Conservation (phyloP, 2,888 invertebrate genomes). For the Leptinotarsa tumamoca region DNA sequence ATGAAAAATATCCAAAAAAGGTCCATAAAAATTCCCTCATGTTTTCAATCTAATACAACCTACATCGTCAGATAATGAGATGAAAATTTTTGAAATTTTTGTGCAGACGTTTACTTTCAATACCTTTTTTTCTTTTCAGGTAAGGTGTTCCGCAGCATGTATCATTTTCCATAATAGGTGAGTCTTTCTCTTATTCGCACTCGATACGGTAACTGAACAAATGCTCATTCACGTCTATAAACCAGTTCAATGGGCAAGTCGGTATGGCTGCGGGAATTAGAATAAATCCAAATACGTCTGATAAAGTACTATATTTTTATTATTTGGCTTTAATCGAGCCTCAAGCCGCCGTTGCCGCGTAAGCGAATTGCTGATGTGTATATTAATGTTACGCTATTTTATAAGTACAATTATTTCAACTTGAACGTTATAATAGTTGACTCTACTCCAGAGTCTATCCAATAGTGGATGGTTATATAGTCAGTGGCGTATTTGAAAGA, state of each 20-base stretch:
- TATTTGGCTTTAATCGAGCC: slow-evolving; percentile 31
- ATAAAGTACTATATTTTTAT: slow-evolving; percentile 28
- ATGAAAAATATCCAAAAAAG: too few species aligned
- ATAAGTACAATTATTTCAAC: slow-evolving; percentile 37
- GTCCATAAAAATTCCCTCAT: too few species aligned
- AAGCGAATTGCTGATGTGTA: slow-evolving; percentile 35
- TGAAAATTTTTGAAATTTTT: neutral
- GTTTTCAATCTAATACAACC: too few species aligned
- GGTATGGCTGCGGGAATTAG: slow-evolving; percentile 28
- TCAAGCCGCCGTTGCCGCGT: slow-evolving; percentile 27
- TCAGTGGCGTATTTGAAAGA: too few species aligned
- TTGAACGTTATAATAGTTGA: slow-evolving; percentile 27
- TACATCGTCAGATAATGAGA: neutral
- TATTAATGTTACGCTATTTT: slow-evolving; percentile 38
- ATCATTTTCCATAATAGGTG: slow-evolving; percentile 18
- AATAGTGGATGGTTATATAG: slow-evolving; percentile 19
- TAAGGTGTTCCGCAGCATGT: slow-evolving; percentile 9
- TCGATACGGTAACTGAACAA: slow-evolving; percentile 16
- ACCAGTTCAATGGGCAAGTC: slow-evolving; percentile 25
- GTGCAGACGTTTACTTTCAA: neutral
- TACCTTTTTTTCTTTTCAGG: slow-evolving; percentile 3
- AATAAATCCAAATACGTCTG: slow-evolving; percentile 32
- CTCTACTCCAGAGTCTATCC: slow-evolving; percentile 16
- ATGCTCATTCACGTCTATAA: slow-evolving; percentile 28
- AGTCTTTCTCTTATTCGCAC: slow-evolving; percentile 25